These are phyloP conservation scores for Sylvia borin DNA, from an alignment of 2,797 vertebrate species.

Conservation along the genomic window DNA sequence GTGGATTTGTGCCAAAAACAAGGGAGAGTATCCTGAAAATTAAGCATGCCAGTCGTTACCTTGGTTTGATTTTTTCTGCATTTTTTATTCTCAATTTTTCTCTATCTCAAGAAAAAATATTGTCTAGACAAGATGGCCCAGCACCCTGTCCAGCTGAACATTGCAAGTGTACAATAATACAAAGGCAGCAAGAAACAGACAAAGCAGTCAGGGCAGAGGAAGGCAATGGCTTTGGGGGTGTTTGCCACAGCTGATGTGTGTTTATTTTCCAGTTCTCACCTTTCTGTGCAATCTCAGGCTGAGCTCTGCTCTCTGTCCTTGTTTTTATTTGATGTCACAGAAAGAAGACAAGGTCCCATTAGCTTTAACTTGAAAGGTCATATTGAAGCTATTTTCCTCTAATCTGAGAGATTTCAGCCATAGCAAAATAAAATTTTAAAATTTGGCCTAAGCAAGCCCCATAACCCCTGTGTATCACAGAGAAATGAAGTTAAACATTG, in stretches of 20 bases:
- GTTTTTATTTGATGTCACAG: background rate
- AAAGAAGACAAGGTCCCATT: constrained; percentile 17
- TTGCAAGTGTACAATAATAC: too few relatives aligned
- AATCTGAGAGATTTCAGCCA: constrained; percentile 24
- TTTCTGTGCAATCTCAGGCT: background rate
- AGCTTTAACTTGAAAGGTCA: constrained; percentile 62
- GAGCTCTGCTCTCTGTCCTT: background rate
- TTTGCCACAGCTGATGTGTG: background rate
- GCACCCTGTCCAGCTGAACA: background rate
- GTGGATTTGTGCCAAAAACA: background rate
- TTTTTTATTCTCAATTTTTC: background rate
- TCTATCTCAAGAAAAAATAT: background rate
- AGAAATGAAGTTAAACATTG: background rate
- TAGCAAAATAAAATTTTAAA: constrained; percentile 36
- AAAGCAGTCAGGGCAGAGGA: background rate
- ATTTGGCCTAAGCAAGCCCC: constrained; percentile 34
- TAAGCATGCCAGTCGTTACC: background rate
- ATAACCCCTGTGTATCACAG: background rate
- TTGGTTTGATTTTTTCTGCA: background rate
- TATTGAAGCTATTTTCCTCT: constrained; percentile 31
- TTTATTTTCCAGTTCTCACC: background rate
- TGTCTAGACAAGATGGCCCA: background rate
- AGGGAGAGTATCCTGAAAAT: background rate
- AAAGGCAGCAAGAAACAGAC: background rate
- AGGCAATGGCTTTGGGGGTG: background rate